Percentiles rank a stretch among this genome's conserved stretches.
Evolutionary conservation across 2,888 invertebrate species (phyloP).

Genomic region (Macrostomum cliftonense): DNA sequence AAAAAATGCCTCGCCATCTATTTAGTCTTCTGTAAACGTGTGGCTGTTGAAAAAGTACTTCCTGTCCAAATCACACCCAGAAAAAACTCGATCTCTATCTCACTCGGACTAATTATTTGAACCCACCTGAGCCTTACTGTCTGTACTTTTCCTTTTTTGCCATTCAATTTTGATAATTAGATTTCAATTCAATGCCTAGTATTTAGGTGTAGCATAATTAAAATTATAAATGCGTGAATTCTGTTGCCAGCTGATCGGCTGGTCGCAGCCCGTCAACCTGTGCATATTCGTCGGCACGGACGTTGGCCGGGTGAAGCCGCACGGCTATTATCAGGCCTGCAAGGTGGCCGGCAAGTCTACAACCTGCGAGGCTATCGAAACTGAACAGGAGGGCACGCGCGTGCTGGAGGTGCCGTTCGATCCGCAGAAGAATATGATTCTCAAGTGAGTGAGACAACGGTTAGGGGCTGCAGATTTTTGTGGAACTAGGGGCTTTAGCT

Average conservation of each 20-base stretch:
- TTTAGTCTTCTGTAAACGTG: too few relatives aligned
- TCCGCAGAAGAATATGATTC: conserved; percentile 70
- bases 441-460: conserved; percentile 48
- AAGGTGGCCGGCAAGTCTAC: conserved; percentile 86
- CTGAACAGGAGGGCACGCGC: conserved; percentile 76
- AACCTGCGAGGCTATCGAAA: conserved; percentile 54
- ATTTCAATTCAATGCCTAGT: too few relatives aligned
- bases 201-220: too few relatives aligned
- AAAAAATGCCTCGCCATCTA: too few relatives aligned
- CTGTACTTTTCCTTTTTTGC: too few relatives aligned
- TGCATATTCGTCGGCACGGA: conserved; percentile 86
- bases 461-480: not conserved
- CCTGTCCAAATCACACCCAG: too few relatives aligned
- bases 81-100: too few relatives aligned
- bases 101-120: too few relatives aligned
- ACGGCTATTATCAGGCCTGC: conserved; percentile 92
- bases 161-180: too few relatives aligned
- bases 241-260: conserved; percentile 61
- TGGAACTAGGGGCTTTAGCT: not conserved
- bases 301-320: conserved; percentile 68
- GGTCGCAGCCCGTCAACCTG: conserved; percentile 62
- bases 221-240: too few relatives aligned
- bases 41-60: too few relatives aligned
- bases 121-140: too few relatives aligned
- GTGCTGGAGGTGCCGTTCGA: conserved; percentile 77